Evolutionary conservation across 2,888 invertebrate genomes (phyloP).

Genomic region (Sinotaia quadrata): DNA sequence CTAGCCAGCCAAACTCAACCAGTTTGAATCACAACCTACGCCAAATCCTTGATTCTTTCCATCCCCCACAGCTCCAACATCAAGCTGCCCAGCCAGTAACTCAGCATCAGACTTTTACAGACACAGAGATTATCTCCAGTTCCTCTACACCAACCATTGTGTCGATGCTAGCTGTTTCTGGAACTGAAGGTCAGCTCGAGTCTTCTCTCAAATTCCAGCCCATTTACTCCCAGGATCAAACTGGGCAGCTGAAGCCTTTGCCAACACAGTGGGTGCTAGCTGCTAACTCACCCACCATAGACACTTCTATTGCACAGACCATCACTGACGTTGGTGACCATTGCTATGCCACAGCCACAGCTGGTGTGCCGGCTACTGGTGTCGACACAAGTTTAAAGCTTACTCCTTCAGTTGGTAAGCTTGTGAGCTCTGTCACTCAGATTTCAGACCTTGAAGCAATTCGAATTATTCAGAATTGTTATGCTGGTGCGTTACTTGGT

Average conservation of each 20-base stretch:
- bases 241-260: slow-evolving; percentile 12
- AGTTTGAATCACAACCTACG: not conserved
- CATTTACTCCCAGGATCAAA: not conserved
- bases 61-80: slow-evolving; percentile 16
- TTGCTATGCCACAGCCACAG: slow-evolving; percentile 35
- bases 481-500: not conserved
- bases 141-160: slow-evolving; percentile 16
- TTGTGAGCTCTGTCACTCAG: not conserved
- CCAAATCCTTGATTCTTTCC: slow-evolving; percentile 17
- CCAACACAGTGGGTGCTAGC: slow-evolving; percentile 14
- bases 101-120: slow-evolving; percentile 11
- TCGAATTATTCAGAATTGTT: slow-evolving; percentile 7
- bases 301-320: not conserved
- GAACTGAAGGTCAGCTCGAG: slow-evolving; percentile 4
- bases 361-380: not conserved
- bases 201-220: not conserved
- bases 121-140: not conserved
- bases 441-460: not conserved
- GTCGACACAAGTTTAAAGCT: not conserved
- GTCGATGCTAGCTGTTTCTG: slow-evolving; percentile 15
- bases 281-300: not conserved
- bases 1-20: not conserved
- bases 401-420: slow-evolving; percentile 2
- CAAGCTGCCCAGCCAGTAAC: slow-evolving; percentile 10
- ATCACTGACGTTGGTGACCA: slow-evolving; percentile 22